Evolutionary conservation across 1,140 invertebrate genomes (phyloP), one percentile per base, ranked within the genome.

Genomic region (Mya arenaria): DNA sequence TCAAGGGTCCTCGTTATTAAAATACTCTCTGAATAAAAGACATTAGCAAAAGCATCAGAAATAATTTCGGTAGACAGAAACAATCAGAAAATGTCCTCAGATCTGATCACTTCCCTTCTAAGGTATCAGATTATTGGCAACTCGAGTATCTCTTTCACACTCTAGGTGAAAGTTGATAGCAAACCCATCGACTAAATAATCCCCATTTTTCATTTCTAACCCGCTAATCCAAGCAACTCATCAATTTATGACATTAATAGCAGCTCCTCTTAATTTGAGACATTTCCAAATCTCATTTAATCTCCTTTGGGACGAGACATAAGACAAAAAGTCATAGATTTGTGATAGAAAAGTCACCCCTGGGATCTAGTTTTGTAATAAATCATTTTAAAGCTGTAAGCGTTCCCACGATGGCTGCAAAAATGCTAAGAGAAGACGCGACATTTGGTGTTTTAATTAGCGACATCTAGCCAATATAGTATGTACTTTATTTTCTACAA

Each of bases 261-360:
- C 60, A 10, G 19, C 30, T 30, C 44, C 75, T 68, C 62, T 78
- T 78, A 78, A 78, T 65, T 66, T 68, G 41, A 78, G 75, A 78
- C 75, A 58, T 56, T 56, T 78, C 48, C 15, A 56, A 68, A 68
- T 78, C 75, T 39, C 63, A 25, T n/a, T 4, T 68, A 68, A 78
- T 78, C 75, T 78, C 75, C 62, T 28, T 56, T 60, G 66, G 44
- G 77, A 80, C 65, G 48, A 32, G 65, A 17, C 41, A 68, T 69
- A 80, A 80, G 77, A 80, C 77, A 80, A 80, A 80, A 71, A 66
- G 71, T 80, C 77, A 80, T 69, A 66, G 37, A 44, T 32, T 44
- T 62, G 66, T 68, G 77, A 69, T 80, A 56, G 68, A 68, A 80
- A 60, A 60, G 37, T 60, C 77, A 80, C 77, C 66, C 77, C n/a